Evolutionary conservation across 35 echinoderm and acorn worm species (phyloP).

Genomic region (Heliocidaris tuberculata): DNA sequence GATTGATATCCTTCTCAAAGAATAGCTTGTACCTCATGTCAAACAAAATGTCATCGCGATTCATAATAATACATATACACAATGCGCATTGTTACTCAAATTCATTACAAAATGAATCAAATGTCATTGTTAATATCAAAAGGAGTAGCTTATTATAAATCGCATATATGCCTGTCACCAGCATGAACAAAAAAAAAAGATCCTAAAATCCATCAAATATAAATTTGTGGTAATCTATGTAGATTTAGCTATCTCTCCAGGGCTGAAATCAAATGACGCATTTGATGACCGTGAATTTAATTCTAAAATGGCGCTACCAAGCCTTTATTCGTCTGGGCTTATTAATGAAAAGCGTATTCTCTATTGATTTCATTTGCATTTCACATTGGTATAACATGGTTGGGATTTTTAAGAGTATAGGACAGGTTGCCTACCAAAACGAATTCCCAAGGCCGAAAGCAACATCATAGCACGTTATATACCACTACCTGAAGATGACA

Average conservation of each 20-base stretch:
- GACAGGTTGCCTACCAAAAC: background rate
- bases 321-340: background rate
- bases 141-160: background rate
- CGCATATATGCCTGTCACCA: background rate
- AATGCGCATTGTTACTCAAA: background rate
- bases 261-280: background rate
- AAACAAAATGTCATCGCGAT: too few relatives aligned
- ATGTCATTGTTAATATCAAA: background rate
- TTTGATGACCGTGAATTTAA: constrained; percentile 27
- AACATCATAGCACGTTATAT: constrained; percentile 13
- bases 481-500: background rate
- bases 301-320: background rate
- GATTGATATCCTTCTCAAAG: too few relatives aligned
- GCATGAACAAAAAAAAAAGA: background rate
- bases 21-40: too few relatives aligned
- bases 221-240: constrained; percentile 13
- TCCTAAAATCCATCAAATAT: background rate
- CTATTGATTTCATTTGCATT: constrained; percentile 36
- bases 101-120: background rate
- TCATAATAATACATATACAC: background rate
- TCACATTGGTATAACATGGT: background rate
- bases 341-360: background rate
- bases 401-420: background rate
- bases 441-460: background rate
- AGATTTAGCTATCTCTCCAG: background rate